These are phyloP conservation scores for Chrysolina americana DNA, from an alignment of 2,888 invertebrate genomes.

Conservation along the genomic window DNA sequence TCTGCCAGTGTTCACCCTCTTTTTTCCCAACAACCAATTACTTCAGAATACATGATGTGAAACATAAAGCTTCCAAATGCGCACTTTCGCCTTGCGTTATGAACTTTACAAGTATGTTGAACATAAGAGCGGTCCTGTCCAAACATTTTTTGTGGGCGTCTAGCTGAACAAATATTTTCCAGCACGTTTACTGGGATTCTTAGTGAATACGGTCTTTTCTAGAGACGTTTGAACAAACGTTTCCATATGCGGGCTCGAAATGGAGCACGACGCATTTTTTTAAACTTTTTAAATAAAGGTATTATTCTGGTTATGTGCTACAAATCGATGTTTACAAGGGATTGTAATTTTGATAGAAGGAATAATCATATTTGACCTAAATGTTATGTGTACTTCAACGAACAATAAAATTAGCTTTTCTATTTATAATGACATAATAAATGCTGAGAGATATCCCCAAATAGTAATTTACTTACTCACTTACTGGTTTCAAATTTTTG, in stretches of 20 bases:
- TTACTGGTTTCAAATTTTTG: too few species aligned
- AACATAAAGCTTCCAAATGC: neutral
- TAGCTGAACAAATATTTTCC: neutral
- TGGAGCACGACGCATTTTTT: neutral
- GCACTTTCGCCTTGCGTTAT: neutral
- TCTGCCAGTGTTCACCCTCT: too few species aligned
- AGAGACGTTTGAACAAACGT: neutral
- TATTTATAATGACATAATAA: too few species aligned
- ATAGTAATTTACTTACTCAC: too few species aligned
- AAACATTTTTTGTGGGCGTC: conserved; percentile 13
- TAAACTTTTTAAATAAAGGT: neutral
- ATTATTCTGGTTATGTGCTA: neutral
- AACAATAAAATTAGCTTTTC: too few species aligned
- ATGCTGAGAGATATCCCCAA: too few species aligned
- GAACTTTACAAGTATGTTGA: neutral
- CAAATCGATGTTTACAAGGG: too few species aligned
- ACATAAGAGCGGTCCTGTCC: conserved; percentile 7
- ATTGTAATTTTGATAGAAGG: too few species aligned
- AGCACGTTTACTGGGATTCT: neutral
- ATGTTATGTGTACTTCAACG: too few species aligned
- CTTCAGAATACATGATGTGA: neutral
- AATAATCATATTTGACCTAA: too few species aligned
- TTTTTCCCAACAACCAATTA: neutral
- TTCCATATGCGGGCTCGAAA: neutral
- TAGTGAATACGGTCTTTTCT: neutral